phyloP scores from a whole-genome alignment of 2,888 invertebrate species.

The Drosophila kokeensis region DNA sequence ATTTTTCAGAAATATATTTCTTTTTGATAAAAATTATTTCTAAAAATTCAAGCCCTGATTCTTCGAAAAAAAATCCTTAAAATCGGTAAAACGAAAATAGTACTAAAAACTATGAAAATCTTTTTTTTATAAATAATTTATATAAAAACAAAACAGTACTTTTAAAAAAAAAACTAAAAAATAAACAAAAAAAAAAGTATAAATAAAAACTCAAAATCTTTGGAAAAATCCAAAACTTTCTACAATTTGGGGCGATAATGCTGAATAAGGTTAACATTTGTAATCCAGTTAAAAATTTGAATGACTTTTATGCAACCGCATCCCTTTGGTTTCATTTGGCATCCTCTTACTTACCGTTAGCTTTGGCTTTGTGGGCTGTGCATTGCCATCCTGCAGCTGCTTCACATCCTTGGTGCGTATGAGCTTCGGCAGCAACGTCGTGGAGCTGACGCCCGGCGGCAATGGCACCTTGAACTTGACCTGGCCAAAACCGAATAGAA shows the following conservation, averaged over 20 bases:
- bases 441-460: slow-evolving; percentile 85
- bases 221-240: neutral
- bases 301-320: neutral
- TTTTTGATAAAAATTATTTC: neutral
- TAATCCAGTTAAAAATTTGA: neutral
- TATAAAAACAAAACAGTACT: neutral
- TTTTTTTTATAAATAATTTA: neutral
- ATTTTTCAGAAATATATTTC: neutral
- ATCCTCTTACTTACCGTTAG: slow-evolving; percentile 88
- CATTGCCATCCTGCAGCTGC: slow-evolving; percentile 84
- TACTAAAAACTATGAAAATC: neutral
- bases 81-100: neutral
- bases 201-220: neutral
- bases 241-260: neutral
- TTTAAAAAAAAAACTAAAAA: neutral
- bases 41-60: neutral
- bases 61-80: neutral
- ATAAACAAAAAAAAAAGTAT: neutral
- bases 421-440: slow-evolving; percentile 92
- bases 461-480: slow-evolving; percentile 85
- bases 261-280: neutral
- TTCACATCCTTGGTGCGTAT: slow-evolving; percentile 92
- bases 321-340: neutral
- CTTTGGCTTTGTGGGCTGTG: slow-evolving; percentile 88
- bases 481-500: slow-evolving; percentile 58